Base-by-base conservation (phyloP, 1,140 invertebrate genomes). In the Ganaspis sp. region DNA sequence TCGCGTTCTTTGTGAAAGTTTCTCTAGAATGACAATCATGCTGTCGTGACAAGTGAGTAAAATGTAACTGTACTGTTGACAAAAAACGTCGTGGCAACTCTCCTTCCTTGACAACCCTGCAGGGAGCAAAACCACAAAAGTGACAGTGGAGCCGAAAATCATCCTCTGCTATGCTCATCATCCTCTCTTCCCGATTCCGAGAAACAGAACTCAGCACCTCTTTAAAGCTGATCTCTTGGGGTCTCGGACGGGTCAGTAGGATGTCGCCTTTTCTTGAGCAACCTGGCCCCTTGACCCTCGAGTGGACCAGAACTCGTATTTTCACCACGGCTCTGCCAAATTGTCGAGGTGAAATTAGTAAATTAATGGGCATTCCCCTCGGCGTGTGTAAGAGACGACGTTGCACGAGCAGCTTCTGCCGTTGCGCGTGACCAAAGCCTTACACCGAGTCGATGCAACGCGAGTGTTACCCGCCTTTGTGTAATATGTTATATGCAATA, bases 351-450 rank as follows among this genome's bases (percentile, higher is more conserved):
- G 34, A 42, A 29, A 64, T 64, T n/a, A 64, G n/a, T 23, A 37
- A 54, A 53, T 38, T 58, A 29, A 49, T 64, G 49, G 19, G 54
- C 49, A 74, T 74, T 69, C 38, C 69, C 29, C 45, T 76, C 38
- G 75, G 71, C 19, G 45, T 45, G 69, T 70, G 71, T 26, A 26
- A 49, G 34, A 49, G 73, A 72, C 72, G 71, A 73, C 69, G 77
- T 72, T 42, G 69, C 42, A 37, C 29, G 45, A 38, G 26, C 73
- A 26, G 34, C 42, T 21, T 69, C 23, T 54, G 72, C 74, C 80
- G 74, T 83, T 85, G 82, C 84, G 86, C 86, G 84, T 87, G 86
- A 87, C 86, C 84, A 86, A 86, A 73, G 81, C 81, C 81, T 69
- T 54, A 70, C 72, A 71, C 54, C 49, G 73, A 76, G 74, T 83